A percentile compares a stretch with the other conserved stretches of the same genome.
These are phyloP conservation scores for Steinernema carpocapsae DNA, from an alignment of 2,888 invertebrate genomes.

Conservation along the genomic window DNA sequence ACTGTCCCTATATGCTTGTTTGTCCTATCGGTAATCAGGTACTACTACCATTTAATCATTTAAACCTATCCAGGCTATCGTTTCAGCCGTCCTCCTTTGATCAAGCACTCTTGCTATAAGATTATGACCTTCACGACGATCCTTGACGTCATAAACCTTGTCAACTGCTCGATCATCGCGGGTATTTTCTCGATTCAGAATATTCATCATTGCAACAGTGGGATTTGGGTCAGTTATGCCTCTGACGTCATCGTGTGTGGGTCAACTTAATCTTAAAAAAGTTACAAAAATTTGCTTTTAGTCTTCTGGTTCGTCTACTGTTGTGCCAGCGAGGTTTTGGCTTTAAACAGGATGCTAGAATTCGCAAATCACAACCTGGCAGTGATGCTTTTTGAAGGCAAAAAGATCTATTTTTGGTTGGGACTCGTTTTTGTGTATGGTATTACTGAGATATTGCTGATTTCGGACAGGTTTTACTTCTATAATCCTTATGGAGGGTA, in stretches of 20 bases:
- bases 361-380: slow-evolving; percentile 4
- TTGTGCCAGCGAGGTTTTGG: neutral
- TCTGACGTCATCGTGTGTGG: neutral
- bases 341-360: neutral
- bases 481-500: slow-evolving; percentile 4
- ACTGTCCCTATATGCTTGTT: neutral
- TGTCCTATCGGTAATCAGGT: neutral
- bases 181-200: neutral
- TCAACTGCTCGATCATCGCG: neutral
- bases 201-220: slow-evolving; percentile 16
- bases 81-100: slow-evolving; percentile 4
- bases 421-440: neutral
- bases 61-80: neutral
- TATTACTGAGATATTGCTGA: neutral
- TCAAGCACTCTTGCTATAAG: slow-evolving; percentile 11
- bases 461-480: slow-evolving; percentile 8
- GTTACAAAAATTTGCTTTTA: neutral
- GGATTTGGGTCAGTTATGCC: neutral
- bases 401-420: neutral
- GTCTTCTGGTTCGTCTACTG: neutral
- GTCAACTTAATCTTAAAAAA: neutral
- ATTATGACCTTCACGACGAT: neutral
- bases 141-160: neutral
- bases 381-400: neutral
- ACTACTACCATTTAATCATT: neutral